Conservation (phyloP, 2,888 invertebrate genomes). For the Lithophane ornitopus region DNA sequence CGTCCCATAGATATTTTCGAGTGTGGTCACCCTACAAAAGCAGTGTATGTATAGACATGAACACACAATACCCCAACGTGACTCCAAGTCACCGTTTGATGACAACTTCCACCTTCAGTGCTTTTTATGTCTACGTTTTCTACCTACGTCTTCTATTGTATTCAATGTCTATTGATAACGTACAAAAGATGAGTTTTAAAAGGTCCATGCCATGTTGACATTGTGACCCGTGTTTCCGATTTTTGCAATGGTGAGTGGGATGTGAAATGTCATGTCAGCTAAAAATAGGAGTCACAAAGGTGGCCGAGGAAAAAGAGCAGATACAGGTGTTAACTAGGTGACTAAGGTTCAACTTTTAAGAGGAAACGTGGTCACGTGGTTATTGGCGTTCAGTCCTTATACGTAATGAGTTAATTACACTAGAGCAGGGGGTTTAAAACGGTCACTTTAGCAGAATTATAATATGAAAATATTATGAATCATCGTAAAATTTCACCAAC, state of each 20-base stretch:
- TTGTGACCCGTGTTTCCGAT: conserved; percentile 27
- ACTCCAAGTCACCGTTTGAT: conserved; percentile 23
- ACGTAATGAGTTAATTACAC: too few species aligned
- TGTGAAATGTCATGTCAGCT: not conserved
- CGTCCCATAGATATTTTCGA: not conserved
- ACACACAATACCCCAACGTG: conserved; percentile 34
- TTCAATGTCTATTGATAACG: conserved; percentile 20
- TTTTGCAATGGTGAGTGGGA: not conserved
- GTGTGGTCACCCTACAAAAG: conserved; percentile 27
- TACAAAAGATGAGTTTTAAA: conserved; percentile 19
- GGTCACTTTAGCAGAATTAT: too few species aligned
- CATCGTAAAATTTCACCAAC: too few species aligned
- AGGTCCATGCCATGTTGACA: conserved; percentile 31
- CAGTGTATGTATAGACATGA: conserved; percentile 21
- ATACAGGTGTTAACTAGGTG: not conserved
- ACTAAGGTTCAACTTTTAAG: not conserved
- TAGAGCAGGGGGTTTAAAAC: too few species aligned
- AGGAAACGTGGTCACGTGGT: not conserved
- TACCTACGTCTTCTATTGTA: conserved; percentile 19
- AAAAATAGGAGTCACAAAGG: not conserved
- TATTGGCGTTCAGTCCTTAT: too few species aligned
- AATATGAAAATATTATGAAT: too few species aligned
- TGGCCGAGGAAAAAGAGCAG: not conserved
- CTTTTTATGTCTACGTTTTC: not conserved
- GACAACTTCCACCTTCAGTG: conserved; percentile 21